phyloP scores from a whole-genome alignment of 1,140 invertebrate genomes.

The Gryllus bimaculatus region DNA sequence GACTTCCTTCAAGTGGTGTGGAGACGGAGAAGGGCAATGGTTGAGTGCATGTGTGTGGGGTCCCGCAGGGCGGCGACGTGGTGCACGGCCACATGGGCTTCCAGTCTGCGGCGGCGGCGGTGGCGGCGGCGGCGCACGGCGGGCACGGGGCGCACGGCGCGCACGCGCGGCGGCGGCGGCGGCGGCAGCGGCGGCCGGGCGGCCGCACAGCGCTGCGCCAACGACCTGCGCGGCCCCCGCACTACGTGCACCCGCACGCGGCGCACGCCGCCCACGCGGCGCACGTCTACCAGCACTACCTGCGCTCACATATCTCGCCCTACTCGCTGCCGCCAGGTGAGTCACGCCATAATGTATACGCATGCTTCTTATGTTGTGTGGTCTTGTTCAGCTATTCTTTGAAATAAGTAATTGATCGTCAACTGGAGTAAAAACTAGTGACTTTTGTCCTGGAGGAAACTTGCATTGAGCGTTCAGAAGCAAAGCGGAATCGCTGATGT shows the following conservation, averaged over 20 bases:
- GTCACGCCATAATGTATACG: background rate
- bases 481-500: no score
- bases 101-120: no score
- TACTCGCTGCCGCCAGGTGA: slow-evolving; percentile 30
- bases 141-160: background rate
- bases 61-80: background rate
- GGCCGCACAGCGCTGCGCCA: slow-evolving; percentile 32
- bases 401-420: no score
- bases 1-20: no score
- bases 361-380: no score
- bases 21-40: no score
- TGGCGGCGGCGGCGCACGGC: background rate
- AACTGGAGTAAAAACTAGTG: no score
- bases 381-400: no score
- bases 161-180: background rate
- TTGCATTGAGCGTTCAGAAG: no score
- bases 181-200: slow-evolving; percentile 28
- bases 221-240: slow-evolving; percentile 39
- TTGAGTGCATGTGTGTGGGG: no score
- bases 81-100: background rate
- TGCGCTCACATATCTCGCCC: slow-evolving; percentile 40
- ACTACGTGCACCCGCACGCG: slow-evolving; percentile 37
- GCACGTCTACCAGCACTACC: slow-evolving; percentile 58
- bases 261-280: slow-evolving; percentile 38
- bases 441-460: no score